Base-by-base conservation (phyloP, 2,797 vertebrate genomes). In the Clamator glandarius region DNA sequence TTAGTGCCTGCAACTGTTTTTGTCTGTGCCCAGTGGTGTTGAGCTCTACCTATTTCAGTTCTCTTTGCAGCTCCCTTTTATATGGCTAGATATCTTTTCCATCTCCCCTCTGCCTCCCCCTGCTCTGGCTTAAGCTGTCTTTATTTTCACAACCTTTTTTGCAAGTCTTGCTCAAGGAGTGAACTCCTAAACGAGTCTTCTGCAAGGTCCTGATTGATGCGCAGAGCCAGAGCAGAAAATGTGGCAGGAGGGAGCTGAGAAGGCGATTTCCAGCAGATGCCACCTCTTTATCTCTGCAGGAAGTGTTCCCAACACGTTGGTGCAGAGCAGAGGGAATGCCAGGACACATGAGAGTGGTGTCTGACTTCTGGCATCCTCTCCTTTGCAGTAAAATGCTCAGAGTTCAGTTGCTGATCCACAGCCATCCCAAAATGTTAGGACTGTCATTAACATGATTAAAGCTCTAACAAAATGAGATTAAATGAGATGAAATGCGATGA, bases 391-490 rank as follows among this genome's bases (percentile, higher is more conserved):
- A 88, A 90, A 72, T 0, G 11, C 55, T 82, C 67, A 17, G 50
- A 64, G 42, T 61, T 83, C 68, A 75, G 54, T 50, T 1, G 4
- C 83, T 78, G 75, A 79, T 89, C 52, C 44, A 87, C 50, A 95
- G 81, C 42, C 31, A 75, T 87, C 78, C 51, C 5, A 25, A 95
- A 95, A 95, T 33, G 62, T 85, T 91, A 87, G 36, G 28, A 70
- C 25, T 81, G 72, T 68, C 92, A 89, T 93, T 89, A 89, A 59
- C 3, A 0, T 81, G 90, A 94, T 87, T 95, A 94, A 87, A 92
- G 57, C 50, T 72, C 50, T 92, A 90, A 90, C 5, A 1, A 92
- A 93, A 91, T 36, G 24, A 83, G 46, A 70, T 7, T 0, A 54
- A 54, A 54, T 31, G 29, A 44, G 42, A 42, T 42, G 41, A 42